Conservation (phyloP, 2,888 invertebrate species). For the Ashinkailepas kermadecensis region DNA sequence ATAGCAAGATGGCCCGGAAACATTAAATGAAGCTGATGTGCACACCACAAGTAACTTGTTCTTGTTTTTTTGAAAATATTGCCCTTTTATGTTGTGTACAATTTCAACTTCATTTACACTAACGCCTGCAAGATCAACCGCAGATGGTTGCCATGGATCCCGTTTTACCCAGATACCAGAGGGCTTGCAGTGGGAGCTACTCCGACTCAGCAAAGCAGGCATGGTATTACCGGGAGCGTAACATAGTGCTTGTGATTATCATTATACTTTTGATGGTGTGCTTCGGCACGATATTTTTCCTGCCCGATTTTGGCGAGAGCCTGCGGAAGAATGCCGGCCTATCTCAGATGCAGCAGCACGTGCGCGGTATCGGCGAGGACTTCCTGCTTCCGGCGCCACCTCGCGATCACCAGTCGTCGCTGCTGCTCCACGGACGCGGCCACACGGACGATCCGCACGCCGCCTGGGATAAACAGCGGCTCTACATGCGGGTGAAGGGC, state of each 20-base stretch:
- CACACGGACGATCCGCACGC: not conserved
- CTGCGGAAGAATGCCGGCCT: not conserved
- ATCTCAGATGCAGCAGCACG: not conserved
- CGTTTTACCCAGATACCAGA: conserved; percentile 37
- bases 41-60: too few species aligned
- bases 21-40: too few species aligned
- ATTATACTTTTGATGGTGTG: not conserved
- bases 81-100: too few species aligned
- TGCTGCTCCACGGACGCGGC: not conserved
- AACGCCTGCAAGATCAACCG: too few species aligned
- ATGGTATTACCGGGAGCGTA: not conserved
- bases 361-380: not conserved
- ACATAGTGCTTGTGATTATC: not conserved
- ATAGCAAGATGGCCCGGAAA: too few species aligned
- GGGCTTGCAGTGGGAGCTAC: not conserved
- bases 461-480: not conserved
- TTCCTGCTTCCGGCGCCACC: not conserved
- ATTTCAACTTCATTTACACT: too few species aligned
- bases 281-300: not conserved
- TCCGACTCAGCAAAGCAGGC: not conserved
- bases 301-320: not conserved
- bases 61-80: too few species aligned
- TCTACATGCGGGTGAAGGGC: not conserved
- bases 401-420: not conserved
- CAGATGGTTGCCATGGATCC: conserved; percentile 48